phyloP scores from a whole-genome alignment of 2,113 vertebrate genomes.

The Dascyllus trimaculatus region DNA sequence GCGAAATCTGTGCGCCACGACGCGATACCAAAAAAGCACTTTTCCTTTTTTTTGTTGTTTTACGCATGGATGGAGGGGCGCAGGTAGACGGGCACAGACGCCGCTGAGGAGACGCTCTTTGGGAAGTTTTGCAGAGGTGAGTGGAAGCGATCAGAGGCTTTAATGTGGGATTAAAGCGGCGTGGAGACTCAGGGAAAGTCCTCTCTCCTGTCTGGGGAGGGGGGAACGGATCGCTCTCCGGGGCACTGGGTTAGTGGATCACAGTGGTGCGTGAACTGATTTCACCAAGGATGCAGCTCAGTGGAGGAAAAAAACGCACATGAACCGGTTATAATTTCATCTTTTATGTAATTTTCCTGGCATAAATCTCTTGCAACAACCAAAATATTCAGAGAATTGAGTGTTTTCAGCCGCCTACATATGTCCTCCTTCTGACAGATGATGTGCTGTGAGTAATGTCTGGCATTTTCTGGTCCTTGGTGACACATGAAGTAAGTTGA shows the following conservation, averaged over 20 bases:
- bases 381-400: too few species aligned
- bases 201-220: neutral
- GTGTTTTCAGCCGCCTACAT: too few species aligned
- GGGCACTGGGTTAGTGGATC: constrained; percentile 74
- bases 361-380: neutral
- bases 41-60: neutral
- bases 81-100: constrained; percentile 66
- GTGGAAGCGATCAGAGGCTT: constrained; percentile 22
- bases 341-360: neutral
- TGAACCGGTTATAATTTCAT: neutral
- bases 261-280: constrained; percentile 24
- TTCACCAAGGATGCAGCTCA: constrained; percentile 19
- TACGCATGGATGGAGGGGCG: constrained; percentile 70
- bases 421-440: constrained; percentile 12
- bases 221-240: constrained; percentile 11
- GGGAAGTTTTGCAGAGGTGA: constrained; percentile 80
- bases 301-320: neutral
- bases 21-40: constrained; percentile 10
- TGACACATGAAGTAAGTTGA: constrained; percentile 17
- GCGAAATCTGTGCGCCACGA: neutral
- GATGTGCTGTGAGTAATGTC: constrained; percentile 22
- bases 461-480: constrained; percentile 19
- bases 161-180: neutral
- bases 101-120: constrained; percentile 56
- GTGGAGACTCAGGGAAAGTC: constrained; percentile 4